phyloP scores from a whole-genome alignment of 2,113 vertebrate species.

The Misgurnus anguillicaudatus region DNA sequence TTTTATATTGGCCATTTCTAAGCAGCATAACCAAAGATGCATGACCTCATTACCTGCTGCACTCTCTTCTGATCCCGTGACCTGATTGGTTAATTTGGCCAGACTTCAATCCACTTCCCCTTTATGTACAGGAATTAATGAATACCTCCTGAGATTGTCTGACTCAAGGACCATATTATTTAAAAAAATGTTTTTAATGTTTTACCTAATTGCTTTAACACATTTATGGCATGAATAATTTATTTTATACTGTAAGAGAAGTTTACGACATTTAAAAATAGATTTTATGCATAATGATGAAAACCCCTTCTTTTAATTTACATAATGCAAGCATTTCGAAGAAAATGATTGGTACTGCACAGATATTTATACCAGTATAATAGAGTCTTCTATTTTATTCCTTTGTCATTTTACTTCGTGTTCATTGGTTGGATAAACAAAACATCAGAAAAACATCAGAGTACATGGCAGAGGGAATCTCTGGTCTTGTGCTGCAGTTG shows the following conservation, averaged over 20 bases:
- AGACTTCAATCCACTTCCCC: neutral
- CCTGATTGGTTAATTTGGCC: conserved; percentile 2
- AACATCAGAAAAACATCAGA: neutral
- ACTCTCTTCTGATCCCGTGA: neutral
- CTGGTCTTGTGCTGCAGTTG: conserved; percentile 14
- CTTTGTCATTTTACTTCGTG: neutral
- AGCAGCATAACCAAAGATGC: neutral
- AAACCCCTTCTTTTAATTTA: too few species aligned
- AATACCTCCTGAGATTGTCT: neutral
- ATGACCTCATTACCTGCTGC: conserved; percentile 32
- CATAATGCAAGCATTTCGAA: too few species aligned
- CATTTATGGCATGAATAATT: too few species aligned
- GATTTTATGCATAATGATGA: too few species aligned
- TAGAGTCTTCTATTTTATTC: neutral
- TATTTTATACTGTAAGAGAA: too few species aligned
- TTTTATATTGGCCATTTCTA: neutral
- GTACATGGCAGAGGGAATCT: neutral
- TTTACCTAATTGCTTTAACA: too few species aligned
- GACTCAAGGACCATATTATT: neutral
- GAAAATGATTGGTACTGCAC: too few species aligned
- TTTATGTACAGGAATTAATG: neutral
- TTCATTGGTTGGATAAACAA: conserved; percentile 2
- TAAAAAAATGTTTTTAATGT: neutral
- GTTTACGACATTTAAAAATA: too few species aligned
- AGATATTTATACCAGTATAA: too few species aligned